Conservation (phyloP, 1,140 invertebrate genomes). For the Penaeus chinensis region DNA sequence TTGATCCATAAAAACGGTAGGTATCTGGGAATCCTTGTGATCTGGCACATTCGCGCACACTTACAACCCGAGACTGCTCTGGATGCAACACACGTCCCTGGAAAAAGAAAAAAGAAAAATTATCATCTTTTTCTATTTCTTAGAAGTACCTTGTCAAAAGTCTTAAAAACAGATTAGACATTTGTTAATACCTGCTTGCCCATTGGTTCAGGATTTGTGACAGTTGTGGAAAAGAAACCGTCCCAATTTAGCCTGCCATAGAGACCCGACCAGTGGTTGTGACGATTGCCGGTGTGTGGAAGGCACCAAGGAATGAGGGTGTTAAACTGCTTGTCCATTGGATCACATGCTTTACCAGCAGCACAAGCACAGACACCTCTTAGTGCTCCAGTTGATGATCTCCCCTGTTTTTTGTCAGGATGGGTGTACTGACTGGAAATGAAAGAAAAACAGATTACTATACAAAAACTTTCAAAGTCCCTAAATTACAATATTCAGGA, state of each 20-base stretch:
- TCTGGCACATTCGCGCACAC: slow-evolving; percentile 86
- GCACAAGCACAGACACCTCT: slow-evolving; percentile 86
- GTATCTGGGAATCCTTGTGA: slow-evolving; percentile 88
- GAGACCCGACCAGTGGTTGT: slow-evolving; percentile 86
- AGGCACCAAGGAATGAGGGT: slow-evolving; percentile 92
- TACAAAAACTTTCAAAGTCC: too few species aligned
- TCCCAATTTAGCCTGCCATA: slow-evolving; percentile 85
- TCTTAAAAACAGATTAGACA: neutral
- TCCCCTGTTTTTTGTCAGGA: slow-evolving; percentile 79
- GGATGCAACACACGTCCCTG: slow-evolving; percentile 84
- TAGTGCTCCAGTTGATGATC: slow-evolving; percentile 72
- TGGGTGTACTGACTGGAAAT: slow-evolving; percentile 74
- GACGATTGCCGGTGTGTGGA: slow-evolving; percentile 86
- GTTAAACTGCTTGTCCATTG: slow-evolving; percentile 82
- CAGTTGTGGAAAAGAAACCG: slow-evolving; percentile 88
- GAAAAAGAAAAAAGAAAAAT: slow-evolving; percentile 34
- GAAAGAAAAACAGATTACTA: too few species aligned
- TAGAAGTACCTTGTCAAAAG: neutral
- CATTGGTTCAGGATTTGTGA: slow-evolving; percentile 88
- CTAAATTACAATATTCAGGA: too few species aligned
- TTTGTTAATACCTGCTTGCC: slow-evolving; percentile 79
- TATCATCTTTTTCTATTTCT: too few species aligned
- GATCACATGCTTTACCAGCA: slow-evolving; percentile 75
- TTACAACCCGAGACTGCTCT: slow-evolving; percentile 83
- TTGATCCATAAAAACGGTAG: slow-evolving; percentile 81